phyloP scores from a whole-genome alignment of 2,888 invertebrate genomes.

The Hyposoter didymator region DNA sequence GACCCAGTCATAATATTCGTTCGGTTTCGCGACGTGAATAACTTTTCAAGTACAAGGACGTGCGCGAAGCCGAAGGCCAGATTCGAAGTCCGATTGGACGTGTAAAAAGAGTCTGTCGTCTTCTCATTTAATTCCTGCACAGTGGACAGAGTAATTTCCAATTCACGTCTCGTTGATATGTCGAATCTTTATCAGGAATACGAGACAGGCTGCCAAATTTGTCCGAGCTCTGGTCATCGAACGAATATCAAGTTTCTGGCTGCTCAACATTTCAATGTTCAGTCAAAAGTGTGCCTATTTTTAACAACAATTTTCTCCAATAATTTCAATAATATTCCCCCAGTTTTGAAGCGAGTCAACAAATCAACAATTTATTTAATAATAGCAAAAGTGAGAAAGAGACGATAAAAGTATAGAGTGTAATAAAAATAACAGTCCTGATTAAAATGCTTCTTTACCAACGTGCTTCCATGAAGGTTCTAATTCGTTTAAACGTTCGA shows the following conservation, averaged over 20 bases:
- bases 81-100: slow-evolving; percentile 3
- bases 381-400: no score
- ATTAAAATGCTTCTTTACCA: no score
- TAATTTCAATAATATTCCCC: no score
- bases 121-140: not conserved
- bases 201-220: not conserved
- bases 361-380: no score
- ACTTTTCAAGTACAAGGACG: slow-evolving; percentile 14
- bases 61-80: not conserved
- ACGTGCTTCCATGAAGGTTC: not conserved
- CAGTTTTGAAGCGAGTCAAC: no score
- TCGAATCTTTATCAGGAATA: not conserved
- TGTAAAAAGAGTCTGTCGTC: not conserved
- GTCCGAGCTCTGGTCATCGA: not conserved
- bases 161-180: not conserved
- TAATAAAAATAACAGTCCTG: no score
- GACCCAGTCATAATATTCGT: slow-evolving; percentile 1
- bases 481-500: not conserved
- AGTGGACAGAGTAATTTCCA: not conserved
- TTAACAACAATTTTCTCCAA: no score
- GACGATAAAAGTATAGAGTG: no score
- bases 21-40: slow-evolving; percentile 30
- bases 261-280: not conserved
- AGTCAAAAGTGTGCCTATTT: not conserved
- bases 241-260: not conserved